These are phyloP conservation scores for Eulemur coronatus DNA, from an alignment of 2,797 vertebrate species.

Conservation along the genomic window DNA sequence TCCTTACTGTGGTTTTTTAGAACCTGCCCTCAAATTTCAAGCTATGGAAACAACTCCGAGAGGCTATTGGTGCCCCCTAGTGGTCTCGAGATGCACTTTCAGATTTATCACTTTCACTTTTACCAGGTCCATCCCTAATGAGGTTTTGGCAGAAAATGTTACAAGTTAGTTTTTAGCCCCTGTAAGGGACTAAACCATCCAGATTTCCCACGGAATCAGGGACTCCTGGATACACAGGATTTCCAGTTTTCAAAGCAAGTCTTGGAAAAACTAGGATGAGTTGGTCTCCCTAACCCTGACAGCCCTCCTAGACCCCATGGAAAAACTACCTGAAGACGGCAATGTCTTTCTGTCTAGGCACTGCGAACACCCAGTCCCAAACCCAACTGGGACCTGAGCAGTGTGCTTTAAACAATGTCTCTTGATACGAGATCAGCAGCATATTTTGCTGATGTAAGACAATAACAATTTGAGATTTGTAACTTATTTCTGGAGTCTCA, in stretches of 20 bases:
- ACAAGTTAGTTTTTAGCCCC: neutral
- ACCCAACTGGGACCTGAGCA: neutral
- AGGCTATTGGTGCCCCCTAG: neutral
- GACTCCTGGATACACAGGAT: neutral
- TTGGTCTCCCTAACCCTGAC: neutral
- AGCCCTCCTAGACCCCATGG: rapidly evolving
- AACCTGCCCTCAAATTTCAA: neutral
- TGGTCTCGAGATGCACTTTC: neutral
- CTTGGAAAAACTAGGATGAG: neutral
- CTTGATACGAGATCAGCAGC: neutral
- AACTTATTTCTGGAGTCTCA: neutral
- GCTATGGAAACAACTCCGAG: neutral
- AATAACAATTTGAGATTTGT: neutral
- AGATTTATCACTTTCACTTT: rapidly evolving
- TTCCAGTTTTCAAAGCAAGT: neutral
- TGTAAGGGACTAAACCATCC: too few species aligned
- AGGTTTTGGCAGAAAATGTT: neutral
- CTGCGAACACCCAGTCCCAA: neutral
- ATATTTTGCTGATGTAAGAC: neutral
- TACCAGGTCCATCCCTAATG: rapidly evolving
- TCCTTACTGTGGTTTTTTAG: neutral
- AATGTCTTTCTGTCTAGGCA: neutral
- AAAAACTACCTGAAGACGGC: neutral
- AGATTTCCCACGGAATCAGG: neutral
- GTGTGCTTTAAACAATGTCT: neutral